Conservation (phyloP, 2,888 invertebrate species). For the Hoplodrina ambigua region DNA sequence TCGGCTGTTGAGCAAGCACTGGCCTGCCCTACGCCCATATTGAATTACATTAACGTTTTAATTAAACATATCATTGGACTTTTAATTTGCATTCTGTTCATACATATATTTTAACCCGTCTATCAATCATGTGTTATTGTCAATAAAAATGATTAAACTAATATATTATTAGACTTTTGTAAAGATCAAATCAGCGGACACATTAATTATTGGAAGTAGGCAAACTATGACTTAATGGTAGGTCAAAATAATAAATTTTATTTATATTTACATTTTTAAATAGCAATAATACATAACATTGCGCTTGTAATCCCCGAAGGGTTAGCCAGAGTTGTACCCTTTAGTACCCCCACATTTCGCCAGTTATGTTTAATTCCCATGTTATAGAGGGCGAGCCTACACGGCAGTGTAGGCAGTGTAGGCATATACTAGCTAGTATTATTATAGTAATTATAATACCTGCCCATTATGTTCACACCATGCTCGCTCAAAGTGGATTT, state of each 20-base stretch:
- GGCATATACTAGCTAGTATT: no score
- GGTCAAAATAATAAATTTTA: background rate
- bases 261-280: background rate
- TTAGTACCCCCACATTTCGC: no score
- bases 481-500: no score
- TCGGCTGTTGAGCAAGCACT: constrained; percentile 48
- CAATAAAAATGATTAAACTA: constrained; percentile 60
- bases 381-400: no score
- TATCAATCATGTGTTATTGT: constrained; percentile 64
- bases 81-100: constrained; percentile 64
- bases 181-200: constrained; percentile 53
- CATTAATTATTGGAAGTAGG: constrained; percentile 42
- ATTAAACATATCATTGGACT: constrained; percentile 62
- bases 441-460: no score
- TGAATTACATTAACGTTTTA: constrained; percentile 59
- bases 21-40: constrained; percentile 63
- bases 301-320: no score
- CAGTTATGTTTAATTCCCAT: no score
- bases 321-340: no score
- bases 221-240: background rate
- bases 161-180: constrained; percentile 50
- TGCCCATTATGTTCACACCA: no score
- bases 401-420: no score
- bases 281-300: no score
- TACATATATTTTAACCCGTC: constrained; percentile 61